Percentiles rank a stretch among this genome's conserved stretches.
Conservation (phyloP, 2,888 invertebrate genomes). For the Spilarctia lutea region DNA sequence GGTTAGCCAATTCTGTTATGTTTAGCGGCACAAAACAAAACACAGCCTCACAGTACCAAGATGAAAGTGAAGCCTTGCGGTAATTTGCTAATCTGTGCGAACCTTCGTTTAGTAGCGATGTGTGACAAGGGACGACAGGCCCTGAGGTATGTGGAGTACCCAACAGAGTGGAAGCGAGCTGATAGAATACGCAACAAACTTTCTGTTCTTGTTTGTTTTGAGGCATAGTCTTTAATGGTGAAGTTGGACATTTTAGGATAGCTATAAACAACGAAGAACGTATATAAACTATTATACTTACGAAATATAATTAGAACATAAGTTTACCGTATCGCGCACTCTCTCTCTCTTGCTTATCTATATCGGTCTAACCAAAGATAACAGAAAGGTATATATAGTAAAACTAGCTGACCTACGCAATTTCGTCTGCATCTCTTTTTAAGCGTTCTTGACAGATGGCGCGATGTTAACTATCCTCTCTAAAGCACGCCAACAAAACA, state of each 20-base stretch:
- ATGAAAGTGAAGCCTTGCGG: constrained; percentile 42
- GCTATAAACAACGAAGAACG: neutral
- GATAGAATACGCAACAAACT: neutral
- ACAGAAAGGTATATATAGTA: no score
- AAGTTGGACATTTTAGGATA: neutral
- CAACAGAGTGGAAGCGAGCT: neutral
- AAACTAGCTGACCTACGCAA: no score
- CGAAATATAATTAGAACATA: neutral
- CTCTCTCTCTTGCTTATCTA: no score
- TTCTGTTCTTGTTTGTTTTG: neutral
- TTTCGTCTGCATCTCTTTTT: no score
- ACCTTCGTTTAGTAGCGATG: constrained; percentile 13
- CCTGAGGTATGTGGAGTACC: constrained; percentile 20
- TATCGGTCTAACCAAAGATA: no score
- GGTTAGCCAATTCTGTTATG: neutral
- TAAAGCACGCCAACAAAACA: no score
- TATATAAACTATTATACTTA: neutral
- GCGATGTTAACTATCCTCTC: no score
- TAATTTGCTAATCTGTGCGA: constrained; percentile 32
- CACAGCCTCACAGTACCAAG: constrained; percentile 7
- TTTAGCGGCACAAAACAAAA: neutral
- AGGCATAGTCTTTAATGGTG: neutral
- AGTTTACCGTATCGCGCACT: neutral
- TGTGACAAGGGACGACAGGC: constrained; percentile 40
- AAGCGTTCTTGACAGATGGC: no score